Percentiles rank a stretch among this genome's conserved stretches.
Evolutionary conservation across 1,140 invertebrate genomes (phyloP).

Genomic region (Arion vulgaris): DNA sequence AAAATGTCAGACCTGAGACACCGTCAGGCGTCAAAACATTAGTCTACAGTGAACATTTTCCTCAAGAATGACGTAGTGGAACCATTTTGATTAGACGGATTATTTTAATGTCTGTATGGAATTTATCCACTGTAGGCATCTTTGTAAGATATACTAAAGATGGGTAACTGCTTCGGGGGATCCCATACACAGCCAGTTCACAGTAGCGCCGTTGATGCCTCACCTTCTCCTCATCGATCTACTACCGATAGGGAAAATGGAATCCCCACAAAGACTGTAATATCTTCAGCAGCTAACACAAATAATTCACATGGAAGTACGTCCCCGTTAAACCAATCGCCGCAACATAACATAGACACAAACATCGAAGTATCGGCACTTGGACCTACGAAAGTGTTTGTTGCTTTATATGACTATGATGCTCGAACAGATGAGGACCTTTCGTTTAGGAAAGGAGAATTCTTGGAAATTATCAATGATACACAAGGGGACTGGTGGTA

Average conservation of each 20-base stretch:
- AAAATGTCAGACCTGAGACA: not conserved
- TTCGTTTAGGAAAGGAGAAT: conserved; percentile 97
- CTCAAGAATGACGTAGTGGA: not conserved
- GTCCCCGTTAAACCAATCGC: conserved; percentile 45
- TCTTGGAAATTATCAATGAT: conserved; percentile 98
- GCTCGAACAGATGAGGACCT: conserved; percentile 98
- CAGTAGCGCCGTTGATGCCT: conserved; percentile 34
- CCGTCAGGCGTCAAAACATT: too few relatives aligned
- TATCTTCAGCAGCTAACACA: conserved; percentile 36
- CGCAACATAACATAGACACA: conserved; percentile 44
- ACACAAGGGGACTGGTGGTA: conserved; percentile 99
- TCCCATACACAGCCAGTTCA: conserved; percentile 37
- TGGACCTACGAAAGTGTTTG: conserved; percentile 81
- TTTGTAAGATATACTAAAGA: conserved; percentile 15
- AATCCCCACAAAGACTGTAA: conserved; percentile 20
- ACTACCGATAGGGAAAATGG: conserved; percentile 40
- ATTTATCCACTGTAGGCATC: not conserved
- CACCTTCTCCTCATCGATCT: conserved; percentile 41
- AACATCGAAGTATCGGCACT: conserved; percentile 34
- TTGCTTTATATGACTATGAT: conserved; percentile 98
- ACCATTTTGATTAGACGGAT: not conserved
- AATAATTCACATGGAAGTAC: conserved; percentile 40
- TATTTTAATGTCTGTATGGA: not conserved
- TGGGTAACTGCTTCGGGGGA: conserved; percentile 54
- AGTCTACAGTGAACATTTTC: not conserved